Evolutionary conservation across 2,113 vertebrate species (phyloP).

Genomic region (Arenaria interpres): DNA sequence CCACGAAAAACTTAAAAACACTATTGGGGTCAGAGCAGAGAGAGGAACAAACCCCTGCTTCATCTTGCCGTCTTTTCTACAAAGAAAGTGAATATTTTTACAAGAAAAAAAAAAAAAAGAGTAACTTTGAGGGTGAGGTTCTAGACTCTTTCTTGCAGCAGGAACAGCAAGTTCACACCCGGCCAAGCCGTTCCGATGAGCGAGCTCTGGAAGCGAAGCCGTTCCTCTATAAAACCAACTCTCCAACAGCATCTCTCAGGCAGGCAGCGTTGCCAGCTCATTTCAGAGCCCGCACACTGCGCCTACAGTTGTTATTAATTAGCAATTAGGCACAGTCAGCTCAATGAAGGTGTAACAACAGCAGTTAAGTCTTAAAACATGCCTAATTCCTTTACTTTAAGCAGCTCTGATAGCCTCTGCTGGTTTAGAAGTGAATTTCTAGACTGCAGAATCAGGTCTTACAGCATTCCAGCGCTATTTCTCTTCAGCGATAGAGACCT

Average conservation of each 20-base stretch:
- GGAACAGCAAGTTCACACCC: neutral
- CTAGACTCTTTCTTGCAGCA: neutral
- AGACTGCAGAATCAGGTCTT: neutral
- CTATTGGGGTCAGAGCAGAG: neutral
- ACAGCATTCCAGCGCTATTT: neutral
- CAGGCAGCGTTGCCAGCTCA: neutral
- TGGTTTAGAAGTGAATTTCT: neutral
- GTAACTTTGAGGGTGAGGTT: too few relatives aligned
- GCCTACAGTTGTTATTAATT: neutral
- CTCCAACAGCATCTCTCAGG: neutral
- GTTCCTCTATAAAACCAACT: neutral
- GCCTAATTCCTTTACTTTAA: neutral
- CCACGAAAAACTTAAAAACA: neutral
- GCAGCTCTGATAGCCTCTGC: neutral
- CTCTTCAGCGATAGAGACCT: neutral
- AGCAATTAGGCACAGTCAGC: neutral
- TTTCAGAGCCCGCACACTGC: neutral
- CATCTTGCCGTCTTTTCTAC: neutral
- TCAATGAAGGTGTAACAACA: neutral
- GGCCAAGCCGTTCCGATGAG: neutral
- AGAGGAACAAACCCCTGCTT: neutral
- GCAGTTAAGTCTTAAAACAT: neutral
- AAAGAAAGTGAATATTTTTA: neutral
- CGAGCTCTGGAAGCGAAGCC: neutral
- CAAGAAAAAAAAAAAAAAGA: neutral